A percentile compares a stretch with the other conserved stretches of the same genome.
Conservation (phyloP, 2,888 invertebrate species). For the Aleiodes testaceus region DNA sequence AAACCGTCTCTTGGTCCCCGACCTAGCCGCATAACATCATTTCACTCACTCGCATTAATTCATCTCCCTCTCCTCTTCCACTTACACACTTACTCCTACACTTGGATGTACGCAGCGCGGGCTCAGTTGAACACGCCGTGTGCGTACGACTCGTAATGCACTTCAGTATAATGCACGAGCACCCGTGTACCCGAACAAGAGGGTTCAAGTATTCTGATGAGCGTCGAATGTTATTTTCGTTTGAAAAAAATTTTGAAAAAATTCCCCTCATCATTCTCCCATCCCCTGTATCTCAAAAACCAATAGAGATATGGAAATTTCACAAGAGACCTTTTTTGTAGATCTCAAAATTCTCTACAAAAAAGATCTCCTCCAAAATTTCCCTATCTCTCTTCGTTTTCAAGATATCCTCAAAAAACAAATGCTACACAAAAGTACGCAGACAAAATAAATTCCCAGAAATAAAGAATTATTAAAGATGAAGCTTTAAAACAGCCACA, state of each 20-base stretch:
- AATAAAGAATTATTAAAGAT: conserved; percentile 49
- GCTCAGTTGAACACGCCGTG: conserved; percentile 26
- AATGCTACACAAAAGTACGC: conserved; percentile 61
- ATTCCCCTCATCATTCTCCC: neutral
- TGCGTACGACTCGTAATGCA: conserved; percentile 42
- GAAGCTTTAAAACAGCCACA: conserved; percentile 48
- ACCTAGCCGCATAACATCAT: conserved; percentile 31
- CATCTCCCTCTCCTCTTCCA: conserved; percentile 34
- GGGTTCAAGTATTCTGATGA: conserved; percentile 18
- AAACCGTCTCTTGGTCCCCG: conserved; percentile 32
- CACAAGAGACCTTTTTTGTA: neutral
- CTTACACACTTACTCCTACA: conserved; percentile 48
- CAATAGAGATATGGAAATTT: neutral
- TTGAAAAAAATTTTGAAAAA: neutral
- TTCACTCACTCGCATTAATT: conserved; percentile 19
- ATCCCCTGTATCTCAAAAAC: neutral
- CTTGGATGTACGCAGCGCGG: conserved; percentile 20
- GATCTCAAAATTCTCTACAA: too few relatives aligned
- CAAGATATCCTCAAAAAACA: too few relatives aligned
- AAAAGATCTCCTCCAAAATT: too few relatives aligned
- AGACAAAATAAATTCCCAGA: conserved; percentile 47
- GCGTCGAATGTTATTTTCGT: conserved; percentile 23
- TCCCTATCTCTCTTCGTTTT: too few relatives aligned
- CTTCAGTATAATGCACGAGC: conserved; percentile 40
- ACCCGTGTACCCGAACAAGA: conserved; percentile 23